Percentiles rank a stretch among this genome's conserved stretches.
phyloP scores from a whole-genome alignment of 2,113 vertebrate species.

The Lepisosteus osseus region DNA sequence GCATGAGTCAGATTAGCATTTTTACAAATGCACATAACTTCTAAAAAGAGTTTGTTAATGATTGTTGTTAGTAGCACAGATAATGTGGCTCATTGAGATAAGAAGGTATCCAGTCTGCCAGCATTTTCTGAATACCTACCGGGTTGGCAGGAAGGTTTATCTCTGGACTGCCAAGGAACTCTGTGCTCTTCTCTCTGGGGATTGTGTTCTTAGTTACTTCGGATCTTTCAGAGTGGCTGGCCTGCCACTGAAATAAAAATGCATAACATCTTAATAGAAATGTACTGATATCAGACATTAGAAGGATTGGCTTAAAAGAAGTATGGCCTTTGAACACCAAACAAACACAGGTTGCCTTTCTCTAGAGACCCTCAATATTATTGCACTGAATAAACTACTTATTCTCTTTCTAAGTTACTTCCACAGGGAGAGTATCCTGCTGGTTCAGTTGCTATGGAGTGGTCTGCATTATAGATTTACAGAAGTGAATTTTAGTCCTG shows the following conservation, averaged over 20 bases:
- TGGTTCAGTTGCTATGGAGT: too few relatives aligned
- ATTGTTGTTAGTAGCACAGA: not conserved
- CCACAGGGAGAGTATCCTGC: too few relatives aligned
- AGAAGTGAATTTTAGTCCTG: too few relatives aligned
- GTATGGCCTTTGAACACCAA: too few relatives aligned
- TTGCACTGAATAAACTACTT: too few relatives aligned
- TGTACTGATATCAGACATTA: too few relatives aligned
- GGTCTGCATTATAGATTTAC: too few relatives aligned
- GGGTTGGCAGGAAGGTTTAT: not conserved
- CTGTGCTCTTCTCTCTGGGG: not conserved
- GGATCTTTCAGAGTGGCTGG: not conserved
- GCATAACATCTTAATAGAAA: not conserved
- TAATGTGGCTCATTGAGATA: not conserved
- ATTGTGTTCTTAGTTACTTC: not conserved
- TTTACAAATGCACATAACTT: not conserved
- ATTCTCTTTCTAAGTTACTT: too few relatives aligned
- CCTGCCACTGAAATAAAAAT: not conserved
- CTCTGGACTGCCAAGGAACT: not conserved
- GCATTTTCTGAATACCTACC: too few relatives aligned
- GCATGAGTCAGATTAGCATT: not conserved
- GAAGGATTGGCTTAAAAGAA: too few relatives aligned
- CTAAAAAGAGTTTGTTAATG: not conserved
- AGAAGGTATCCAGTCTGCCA: not conserved
- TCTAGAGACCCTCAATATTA: too few relatives aligned
- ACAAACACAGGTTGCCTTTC: too few relatives aligned